phyloP scores from a whole-genome alignment of 2,888 invertebrate species.

The Tinea pellionella region DNA sequence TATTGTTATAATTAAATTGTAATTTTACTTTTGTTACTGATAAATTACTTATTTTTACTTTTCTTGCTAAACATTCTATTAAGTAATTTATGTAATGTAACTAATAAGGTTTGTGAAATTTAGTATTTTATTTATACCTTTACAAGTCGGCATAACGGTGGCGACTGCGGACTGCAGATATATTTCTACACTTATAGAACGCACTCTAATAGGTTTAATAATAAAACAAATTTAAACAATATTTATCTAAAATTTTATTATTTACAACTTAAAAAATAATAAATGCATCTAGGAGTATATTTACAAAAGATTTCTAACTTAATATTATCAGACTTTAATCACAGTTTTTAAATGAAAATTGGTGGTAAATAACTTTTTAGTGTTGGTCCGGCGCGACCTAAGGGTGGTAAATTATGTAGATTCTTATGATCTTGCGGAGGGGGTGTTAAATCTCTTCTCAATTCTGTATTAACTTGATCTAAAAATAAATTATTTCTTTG shows the following conservation, averaged over 20 bases:
- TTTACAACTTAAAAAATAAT: constrained; percentile 31
- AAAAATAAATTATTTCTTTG: constrained; percentile 37
- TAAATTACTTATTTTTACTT: not conserved
- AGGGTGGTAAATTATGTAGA: constrained; percentile 40
- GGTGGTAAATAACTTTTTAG: constrained; percentile 56
- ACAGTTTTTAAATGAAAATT: constrained; percentile 46
- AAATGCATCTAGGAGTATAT: constrained; percentile 48
- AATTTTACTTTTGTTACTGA: not conserved
- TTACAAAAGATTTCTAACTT: constrained; percentile 32
- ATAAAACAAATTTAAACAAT: not conserved
- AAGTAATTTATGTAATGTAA: too few relatives aligned
- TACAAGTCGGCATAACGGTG: too few relatives aligned
- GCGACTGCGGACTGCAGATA: too few relatives aligned
- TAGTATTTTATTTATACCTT: too few relatives aligned
- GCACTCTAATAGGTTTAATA: too few relatives aligned
- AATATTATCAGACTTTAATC: constrained; percentile 28
- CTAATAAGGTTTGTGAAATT: too few relatives aligned
- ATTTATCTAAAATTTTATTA: not conserved
- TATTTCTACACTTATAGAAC: too few relatives aligned
- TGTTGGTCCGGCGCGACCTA: constrained; percentile 57
- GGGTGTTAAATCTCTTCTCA: constrained; percentile 33
- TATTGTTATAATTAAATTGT: not conserved
- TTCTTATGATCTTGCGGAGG: constrained; percentile 32
- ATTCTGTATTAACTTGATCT: constrained; percentile 27
- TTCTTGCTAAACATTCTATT: too few relatives aligned